Evolutionary conservation across 2,797 vertebrate species (phyloP), one percentile per base, ranked within the genome.

Genomic region (Bradypodion pumilum): DNA sequence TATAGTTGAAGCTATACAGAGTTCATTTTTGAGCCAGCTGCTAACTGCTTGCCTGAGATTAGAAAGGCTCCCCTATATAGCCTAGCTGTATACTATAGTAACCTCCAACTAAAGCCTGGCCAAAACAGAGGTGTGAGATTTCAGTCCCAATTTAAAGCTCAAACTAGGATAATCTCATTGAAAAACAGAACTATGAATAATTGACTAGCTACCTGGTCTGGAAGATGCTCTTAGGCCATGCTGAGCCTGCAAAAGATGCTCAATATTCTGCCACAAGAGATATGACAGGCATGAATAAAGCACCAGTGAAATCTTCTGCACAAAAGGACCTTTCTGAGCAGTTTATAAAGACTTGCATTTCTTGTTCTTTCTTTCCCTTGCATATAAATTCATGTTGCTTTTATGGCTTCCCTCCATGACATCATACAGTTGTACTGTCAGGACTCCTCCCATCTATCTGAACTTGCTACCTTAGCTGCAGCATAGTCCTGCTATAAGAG

Each of bases 401-500:
- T 52, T n/a, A 75, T 65, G 78, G 16, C 73, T 59, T 69, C 49
- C 73, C 81, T 76, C 56, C 76, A 42, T 49, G 56, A 70, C 66
- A 72, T 27, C 73, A 32, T 25, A 77, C 37, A 60, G 27, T 81
- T 81, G 68, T 40, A 70, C 25, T 40, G 74, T 42, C 3, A 8
- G 72, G 49, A 49, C n/a, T 37, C 29, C 65, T 52, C 62, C 40
- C 80, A 59, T 74, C 44, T 21, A 75, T 84, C 63, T 12, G 62
- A 74, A 93, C 93, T 19, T 60, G 68, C 66, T 49, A 62, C 44
- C n/a, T 19, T 69, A 70, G 80, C 65, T 70, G 42, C 84, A 40
- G 56, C 69, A 85, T 73, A 40, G 32, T 85, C 92, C 90, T 94
- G 94, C 94, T 95, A 91, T 91, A 87, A 68, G 56, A 89, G 87